These are phyloP conservation scores for Lampris incognitus DNA, from an alignment of 2,113 vertebrate species.

Conservation along the genomic window DNA sequence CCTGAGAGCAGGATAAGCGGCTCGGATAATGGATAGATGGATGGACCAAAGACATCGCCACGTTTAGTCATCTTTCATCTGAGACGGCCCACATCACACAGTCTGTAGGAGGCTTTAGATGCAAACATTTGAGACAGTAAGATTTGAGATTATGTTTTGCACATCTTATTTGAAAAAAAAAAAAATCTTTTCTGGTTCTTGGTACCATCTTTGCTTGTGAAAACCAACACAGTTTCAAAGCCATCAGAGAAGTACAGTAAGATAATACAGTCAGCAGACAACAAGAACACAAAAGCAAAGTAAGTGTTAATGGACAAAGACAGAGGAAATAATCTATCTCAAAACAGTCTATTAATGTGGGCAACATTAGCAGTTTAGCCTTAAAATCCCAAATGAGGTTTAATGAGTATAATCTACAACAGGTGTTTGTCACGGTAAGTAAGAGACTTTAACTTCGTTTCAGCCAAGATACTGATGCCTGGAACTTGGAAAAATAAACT, in stretches of 20 bases:
- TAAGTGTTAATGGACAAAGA: constrained; percentile 69
- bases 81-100: too few species aligned
- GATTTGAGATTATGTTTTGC: too few species aligned
- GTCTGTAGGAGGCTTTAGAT: too few species aligned
- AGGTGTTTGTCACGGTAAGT: not conserved
- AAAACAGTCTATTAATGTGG: not conserved
- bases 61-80: too few species aligned
- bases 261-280: constrained; percentile 52
- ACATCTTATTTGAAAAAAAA: too few species aligned
- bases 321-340: constrained; percentile 28
- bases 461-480: not conserved
- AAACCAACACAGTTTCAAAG: too few species aligned
- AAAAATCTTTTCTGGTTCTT: too few species aligned
- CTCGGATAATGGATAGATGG: too few species aligned
- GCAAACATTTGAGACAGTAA: too few species aligned
- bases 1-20: too few species aligned
- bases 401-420: not conserved
- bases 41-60: too few species aligned
- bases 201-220: too few species aligned
- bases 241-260: constrained; percentile 7
- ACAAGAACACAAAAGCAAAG: constrained; percentile 36
- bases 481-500: not conserved
- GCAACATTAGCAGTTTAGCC: constrained; percentile 4
- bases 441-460: not conserved
- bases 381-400: not conserved